Percentiles rank a stretch among this genome's conserved stretches.
These are phyloP conservation scores for Phyllopteryx taeniolatus DNA, from an alignment of 2,113 vertebrate species.

Conservation along the genomic window DNA sequence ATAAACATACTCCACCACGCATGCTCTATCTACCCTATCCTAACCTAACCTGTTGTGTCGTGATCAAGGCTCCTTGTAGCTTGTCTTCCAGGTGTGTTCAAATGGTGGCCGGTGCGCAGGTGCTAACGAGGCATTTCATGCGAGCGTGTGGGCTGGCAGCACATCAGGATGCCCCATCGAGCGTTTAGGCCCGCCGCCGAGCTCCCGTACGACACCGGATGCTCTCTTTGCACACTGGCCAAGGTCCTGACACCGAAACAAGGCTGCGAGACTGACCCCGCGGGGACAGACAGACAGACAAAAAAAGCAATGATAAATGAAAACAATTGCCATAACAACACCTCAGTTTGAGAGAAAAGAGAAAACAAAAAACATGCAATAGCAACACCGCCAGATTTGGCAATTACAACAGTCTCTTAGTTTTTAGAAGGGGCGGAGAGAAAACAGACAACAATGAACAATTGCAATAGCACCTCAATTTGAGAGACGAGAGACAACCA, in stretches of 20 bases:
- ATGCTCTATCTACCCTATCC: not conserved
- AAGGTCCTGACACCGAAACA: not conserved
- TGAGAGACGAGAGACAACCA: too few species aligned
- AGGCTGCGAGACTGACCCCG: too few species aligned
- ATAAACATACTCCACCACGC: conserved; percentile 6
- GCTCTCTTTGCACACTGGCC: conserved; percentile 2
- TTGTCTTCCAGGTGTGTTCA: conserved; percentile 16
- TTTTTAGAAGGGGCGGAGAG: too few species aligned
- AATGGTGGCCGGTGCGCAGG: conserved; percentile 1
- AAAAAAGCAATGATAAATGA: too few species aligned
- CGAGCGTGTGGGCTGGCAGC: conserved; percentile 52
- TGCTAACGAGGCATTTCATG: conserved; percentile 56
- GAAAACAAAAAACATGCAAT: too few species aligned
- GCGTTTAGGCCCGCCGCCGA: conserved; percentile 50
- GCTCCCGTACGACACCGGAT: conserved; percentile 26
- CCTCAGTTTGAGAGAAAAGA: too few species aligned
- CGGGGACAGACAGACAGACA: too few species aligned
- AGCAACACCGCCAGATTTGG: too few species aligned
- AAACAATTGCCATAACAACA: too few species aligned
- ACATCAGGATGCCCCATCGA: conserved; percentile 44
- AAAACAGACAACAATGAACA: too few species aligned
- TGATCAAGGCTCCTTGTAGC: not conserved
- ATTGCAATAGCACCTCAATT: too few species aligned
- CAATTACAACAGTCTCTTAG: too few species aligned
- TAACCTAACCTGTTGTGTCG: conserved; percentile 1